Evolutionary conservation across 2,888 invertebrate species (phyloP), one percentile per base, ranked within the genome.

Genomic region (Crematogaster levior): DNA sequence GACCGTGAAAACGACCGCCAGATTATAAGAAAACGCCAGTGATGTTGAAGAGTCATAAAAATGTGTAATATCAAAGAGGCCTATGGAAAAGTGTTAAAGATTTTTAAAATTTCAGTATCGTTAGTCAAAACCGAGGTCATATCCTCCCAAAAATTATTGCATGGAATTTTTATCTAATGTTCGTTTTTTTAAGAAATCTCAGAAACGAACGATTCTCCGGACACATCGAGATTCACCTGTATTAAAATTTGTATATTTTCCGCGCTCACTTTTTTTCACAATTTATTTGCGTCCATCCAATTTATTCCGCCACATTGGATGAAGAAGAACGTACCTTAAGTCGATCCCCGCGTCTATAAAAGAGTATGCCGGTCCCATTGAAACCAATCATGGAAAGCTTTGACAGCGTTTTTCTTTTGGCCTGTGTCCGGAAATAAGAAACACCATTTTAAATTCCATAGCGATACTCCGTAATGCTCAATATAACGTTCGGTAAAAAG

Each of bases 271-370:
- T n/a, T n/a, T n/a, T n/a, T n/a, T n/a, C n/a, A n/a, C 77, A 66
- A 75, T 75, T 66, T 70, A 79, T 68, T 79, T 79, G 77, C 77
- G 56, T 79, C 53, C 53, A 53, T 77, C 77, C 70, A 70, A 79
- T 79, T 75, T 75, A 66, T 75, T 79, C 70, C 70, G 9, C 30
- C 56, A 43, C 34, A 12, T 43, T 58, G 56, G 40, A 40, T 37
- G 34, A 43, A n/a, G 34, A 43, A n/a, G 43, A 79, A 46, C 82
- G 74, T 79, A 88, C 88, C 88, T 89, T 89, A 46, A 84, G n/a
- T 61, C 85, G 83, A 68, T 88, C 88, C 6, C 65, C 83, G 0
- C 86, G 89, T 37, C 48, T 84, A 37, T 87, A 74, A 53, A 87
- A 88, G 18, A 85, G 77, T 63, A 87, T 7, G 6, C 87, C 87